A percentile compares a stretch with the other conserved stretches of the same genome.
phyloP scores from a whole-genome alignment of 2,797 vertebrate genomes.

The Poecilia picta region DNA sequence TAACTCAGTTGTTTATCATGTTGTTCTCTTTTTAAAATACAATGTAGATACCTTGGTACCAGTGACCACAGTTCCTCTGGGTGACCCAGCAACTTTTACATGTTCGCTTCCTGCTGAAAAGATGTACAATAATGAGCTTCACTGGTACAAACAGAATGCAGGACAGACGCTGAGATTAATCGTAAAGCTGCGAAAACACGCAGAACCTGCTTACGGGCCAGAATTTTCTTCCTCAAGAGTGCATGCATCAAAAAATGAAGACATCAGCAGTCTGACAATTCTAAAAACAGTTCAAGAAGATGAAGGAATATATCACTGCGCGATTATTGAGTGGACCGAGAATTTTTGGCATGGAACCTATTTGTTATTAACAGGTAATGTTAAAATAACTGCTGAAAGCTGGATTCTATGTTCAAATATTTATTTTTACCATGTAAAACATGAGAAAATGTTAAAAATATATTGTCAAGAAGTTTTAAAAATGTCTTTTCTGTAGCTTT shows the following conservation, averaged over 20 bases:
- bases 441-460: not conserved
- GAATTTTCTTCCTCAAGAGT: not conserved
- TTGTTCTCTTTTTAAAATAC: not conserved
- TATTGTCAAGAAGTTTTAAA: not conserved
- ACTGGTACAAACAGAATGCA: conserved; percentile 37
- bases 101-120: not conserved
- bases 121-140: fast-evolving
- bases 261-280: conserved; percentile 17
- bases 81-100: conserved; percentile 20
- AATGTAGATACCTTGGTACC: conserved; percentile 7
- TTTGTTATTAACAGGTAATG: conserved; percentile 31
- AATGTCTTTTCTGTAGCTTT: not conserved
- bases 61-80: conserved; percentile 17
- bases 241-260: fast-evolving
- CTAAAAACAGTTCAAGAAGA: conserved; percentile 2
- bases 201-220: fast-evolving
- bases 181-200: fast-evolving
- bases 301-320: conserved; percentile 49
- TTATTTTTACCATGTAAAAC: not conserved
- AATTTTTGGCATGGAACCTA: not conserved
- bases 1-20: not conserved
- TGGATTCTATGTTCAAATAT: not conserved
- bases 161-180: not conserved
- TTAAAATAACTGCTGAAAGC: not conserved
- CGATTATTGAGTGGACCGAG: fast-evolving